These are phyloP conservation scores for Furnarius figulus DNA, from an alignment of 2,113 vertebrate genomes.

Conservation along the genomic window DNA sequence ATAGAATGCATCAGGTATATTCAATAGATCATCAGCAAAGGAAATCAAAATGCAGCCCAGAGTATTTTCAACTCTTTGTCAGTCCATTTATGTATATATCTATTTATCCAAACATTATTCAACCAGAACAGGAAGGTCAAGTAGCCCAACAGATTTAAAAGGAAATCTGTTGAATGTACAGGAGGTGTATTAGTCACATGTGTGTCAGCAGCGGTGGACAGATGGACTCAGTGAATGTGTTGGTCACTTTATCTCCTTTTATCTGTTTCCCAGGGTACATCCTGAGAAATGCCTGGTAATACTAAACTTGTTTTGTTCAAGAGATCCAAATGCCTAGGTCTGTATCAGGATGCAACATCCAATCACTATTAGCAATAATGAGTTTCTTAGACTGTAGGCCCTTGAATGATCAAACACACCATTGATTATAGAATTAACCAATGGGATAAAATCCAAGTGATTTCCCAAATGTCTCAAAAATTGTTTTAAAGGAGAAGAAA, in stretches of 20 bases:
- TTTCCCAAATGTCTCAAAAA: not conserved
- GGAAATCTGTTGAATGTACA: not conserved
- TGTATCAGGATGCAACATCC: not conserved
- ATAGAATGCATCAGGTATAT: slow-evolving; percentile 38
- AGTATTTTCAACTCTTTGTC: not conserved
- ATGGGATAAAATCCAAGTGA: not conserved
- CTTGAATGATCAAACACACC: not conserved
- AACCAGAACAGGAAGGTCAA: not conserved
- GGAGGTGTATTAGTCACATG: not conserved
- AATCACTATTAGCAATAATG: not conserved
- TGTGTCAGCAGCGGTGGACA: not conserved
- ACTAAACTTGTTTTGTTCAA: not conserved
- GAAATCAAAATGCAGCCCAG: slow-evolving; percentile 26
- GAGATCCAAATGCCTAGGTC: not conserved
- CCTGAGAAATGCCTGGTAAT: not conserved
- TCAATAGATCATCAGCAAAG: slow-evolving; percentile 47
- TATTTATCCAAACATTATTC: slow-evolving; percentile 24
- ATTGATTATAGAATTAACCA: not conserved
- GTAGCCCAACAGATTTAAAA: not conserved
- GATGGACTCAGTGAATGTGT: not conserved
- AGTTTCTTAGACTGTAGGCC: not conserved
- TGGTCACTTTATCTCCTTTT: not conserved
- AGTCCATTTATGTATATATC: slow-evolving; percentile 5
- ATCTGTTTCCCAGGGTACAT: not conserved
- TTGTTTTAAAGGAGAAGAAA: not conserved